Base-by-base conservation (phyloP, 2,888 invertebrate genomes). In the Panzeria rudis region DNA sequence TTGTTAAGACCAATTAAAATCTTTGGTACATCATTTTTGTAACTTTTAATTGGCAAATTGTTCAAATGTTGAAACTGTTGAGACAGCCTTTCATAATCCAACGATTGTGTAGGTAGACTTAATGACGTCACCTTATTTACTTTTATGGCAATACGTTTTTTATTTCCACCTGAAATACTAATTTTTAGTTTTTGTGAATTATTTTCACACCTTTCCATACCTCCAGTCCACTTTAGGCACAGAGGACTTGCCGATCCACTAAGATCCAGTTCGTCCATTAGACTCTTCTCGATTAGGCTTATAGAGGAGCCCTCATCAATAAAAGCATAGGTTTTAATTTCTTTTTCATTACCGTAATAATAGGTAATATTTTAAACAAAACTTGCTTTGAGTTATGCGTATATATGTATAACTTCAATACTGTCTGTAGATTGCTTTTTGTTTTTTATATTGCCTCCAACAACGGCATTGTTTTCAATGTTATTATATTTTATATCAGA, bases 11-110 rank as follows among this genome's bases (percentile, higher is more conserved):
- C 69, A 13, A 75, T 75, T 4, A 81, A 20, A 13, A 75, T 17
- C 6, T 69, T 52, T 20, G 81, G 81, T 17, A 29, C 71, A 17
- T 71, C 82, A 11, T 83, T 23, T 17, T 11, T 5, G 13, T 77
- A 83, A 35, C 77, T 77, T 17, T 50, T 32, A 9, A 77, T 64
- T 15, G 83, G 77, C 15, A 77, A 59, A 66, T 71, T 66, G 17
- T 13, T 2, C 23, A 77, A n/a, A 25, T 82, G 71, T 6, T 17
- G 61, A 15, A 23, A 83, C 11, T 29, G 29, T 59, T 56, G 1
- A 17, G 47, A 1, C 20, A 77, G 13, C 2, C 3, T 66, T 52
- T 62, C 13, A 15, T 72, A 83, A 35, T 68, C 17, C 8, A 61
- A 17, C 0, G 80, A 47, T 41, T 80, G 80, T 17, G 56, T 38